Percentiles rank a stretch among this genome's conserved stretches.
phyloP scores from a whole-genome alignment of 2,113 vertebrate species.

The Nibea albiflora region DNA sequence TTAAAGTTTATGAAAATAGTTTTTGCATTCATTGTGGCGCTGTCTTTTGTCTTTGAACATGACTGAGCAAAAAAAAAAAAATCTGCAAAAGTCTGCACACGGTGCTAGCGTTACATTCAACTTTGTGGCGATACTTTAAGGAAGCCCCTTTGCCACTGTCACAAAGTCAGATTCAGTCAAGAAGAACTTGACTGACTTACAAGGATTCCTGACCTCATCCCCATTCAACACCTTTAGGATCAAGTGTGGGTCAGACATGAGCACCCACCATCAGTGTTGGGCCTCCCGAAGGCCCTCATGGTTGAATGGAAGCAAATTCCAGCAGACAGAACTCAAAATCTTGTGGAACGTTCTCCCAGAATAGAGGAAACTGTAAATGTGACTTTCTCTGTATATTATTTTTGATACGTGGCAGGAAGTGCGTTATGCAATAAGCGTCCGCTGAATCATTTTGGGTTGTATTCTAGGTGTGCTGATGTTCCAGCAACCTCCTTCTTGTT shows the following conservation, averaged over 20 bases:
- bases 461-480: not conserved
- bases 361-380: no score
- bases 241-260: not conserved
- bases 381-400: no score
- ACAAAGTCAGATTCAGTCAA: not conserved
- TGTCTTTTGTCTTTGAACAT: not conserved
- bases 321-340: not conserved
- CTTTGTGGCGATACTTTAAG: not conserved
- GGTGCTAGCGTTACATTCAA: not conserved
- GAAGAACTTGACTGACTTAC: not conserved
- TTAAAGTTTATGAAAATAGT: no score
- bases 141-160: not conserved
- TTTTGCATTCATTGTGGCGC: not conserved
- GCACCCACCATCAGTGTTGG: no score
- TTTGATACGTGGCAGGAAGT: no score
- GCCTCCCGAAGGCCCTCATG: no score
- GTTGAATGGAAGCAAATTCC: no score
- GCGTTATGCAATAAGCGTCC: not conserved
- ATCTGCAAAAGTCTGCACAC: not conserved
- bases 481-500: not conserved
- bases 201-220: not conserved
- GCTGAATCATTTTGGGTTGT: not conserved
- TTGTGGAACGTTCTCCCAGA: not conserved
- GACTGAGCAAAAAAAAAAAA: not conserved
- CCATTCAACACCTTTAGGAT: not conserved